phyloP scores from a whole-genome alignment of 2,113 vertebrate species.

The Cyphomyrus plagiostoma region DNA sequence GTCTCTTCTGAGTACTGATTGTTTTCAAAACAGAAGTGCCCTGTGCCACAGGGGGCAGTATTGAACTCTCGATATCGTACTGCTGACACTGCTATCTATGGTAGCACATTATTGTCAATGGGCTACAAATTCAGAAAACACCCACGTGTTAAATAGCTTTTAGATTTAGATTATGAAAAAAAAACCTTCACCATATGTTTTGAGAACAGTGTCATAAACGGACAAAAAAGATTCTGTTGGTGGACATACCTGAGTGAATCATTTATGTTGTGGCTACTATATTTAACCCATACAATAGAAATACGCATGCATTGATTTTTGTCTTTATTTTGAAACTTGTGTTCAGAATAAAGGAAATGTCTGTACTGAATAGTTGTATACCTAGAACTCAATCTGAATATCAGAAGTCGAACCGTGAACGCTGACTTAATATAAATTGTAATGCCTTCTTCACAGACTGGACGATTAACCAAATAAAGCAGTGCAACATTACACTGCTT shows the following conservation, averaged over 20 bases:
- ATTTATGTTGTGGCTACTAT: not conserved
- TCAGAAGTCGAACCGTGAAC: too few species aligned
- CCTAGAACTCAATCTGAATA: too few species aligned
- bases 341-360: not conserved
- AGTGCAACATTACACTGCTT: too few species aligned
- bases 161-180: not conserved
- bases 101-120: not conserved
- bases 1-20: too few species aligned
- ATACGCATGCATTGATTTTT: not conserved
- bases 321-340: not conserved
- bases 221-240: not conserved
- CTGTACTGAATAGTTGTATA: not conserved
- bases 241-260: not conserved
- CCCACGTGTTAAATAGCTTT: not conserved
- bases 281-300: not conserved
- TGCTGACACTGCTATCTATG: not conserved
- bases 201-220: not conserved
- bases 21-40: too few species aligned
- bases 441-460: too few species aligned
- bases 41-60: too few species aligned
- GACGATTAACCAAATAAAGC: too few species aligned
- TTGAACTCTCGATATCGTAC: not conserved
- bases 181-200: not conserved
- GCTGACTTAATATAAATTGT: too few species aligned
- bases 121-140: not conserved